Conservation (phyloP, 2,113 vertebrate species). For the Cisticola juncidis region DNA sequence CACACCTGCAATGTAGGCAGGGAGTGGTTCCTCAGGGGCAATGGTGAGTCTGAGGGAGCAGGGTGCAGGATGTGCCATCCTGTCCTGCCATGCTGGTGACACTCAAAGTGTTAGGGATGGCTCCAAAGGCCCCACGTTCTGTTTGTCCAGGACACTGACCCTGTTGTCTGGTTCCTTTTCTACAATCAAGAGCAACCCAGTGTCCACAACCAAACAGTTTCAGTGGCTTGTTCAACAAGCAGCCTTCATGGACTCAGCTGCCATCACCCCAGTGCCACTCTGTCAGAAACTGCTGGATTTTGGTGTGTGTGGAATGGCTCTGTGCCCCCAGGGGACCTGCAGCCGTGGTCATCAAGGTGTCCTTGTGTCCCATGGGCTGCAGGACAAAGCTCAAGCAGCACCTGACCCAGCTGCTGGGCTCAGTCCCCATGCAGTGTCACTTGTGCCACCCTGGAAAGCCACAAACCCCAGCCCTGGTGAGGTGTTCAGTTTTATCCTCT, state of each 20-base stretch:
- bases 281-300: background rate
- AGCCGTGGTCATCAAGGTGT: background rate
- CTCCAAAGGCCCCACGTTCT: background rate
- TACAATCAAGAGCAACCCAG: background rate
- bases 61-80: fast-evolving
- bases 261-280: background rate
- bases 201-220: background rate
- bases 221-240: background rate
- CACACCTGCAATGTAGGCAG: fast-evolving
- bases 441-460: background rate
- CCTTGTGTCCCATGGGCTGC: background rate
- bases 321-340: background rate
- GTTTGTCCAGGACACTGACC: background rate
- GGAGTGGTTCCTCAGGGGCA: background rate
- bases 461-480: background rate
- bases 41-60: fast-evolving
- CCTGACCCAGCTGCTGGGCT: background rate
- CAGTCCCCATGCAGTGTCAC: fast-evolving
- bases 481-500: too few relatives aligned
- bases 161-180: background rate
- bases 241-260: background rate
- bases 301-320: background rate
- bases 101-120: background rate
- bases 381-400: background rate
- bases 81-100: background rate